Conservation (phyloP, 2,797 vertebrate genomes). For the Sebastiscus albofasciatus region DNA sequence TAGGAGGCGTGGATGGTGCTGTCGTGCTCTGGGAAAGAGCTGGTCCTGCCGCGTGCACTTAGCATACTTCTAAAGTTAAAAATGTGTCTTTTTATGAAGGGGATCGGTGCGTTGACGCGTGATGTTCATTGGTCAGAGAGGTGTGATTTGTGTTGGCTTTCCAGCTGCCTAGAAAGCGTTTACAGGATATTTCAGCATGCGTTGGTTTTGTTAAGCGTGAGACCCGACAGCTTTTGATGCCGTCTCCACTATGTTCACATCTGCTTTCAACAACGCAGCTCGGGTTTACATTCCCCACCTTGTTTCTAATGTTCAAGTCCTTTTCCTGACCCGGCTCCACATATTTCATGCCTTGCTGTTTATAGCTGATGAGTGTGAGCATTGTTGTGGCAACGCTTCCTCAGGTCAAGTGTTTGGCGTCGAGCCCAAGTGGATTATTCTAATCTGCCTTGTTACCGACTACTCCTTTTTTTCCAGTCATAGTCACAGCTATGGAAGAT, state of each 20-base stretch:
- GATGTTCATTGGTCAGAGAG: background rate
- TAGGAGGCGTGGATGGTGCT: background rate
- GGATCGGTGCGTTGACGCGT: background rate
- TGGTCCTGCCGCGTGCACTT: background rate
- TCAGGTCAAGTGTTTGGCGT: conserved; percentile 61
- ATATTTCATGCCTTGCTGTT: conserved; percentile 72
- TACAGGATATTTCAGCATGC: conserved; percentile 2
- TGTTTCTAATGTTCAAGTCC: conserved; percentile 61
- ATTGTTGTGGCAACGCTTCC: conserved; percentile 72
- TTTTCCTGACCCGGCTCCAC: conserved; percentile 60
- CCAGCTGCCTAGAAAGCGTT: background rate
- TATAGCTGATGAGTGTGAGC: conserved; percentile 64
- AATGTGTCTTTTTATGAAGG: conserved; percentile 5
- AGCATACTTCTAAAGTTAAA: conserved; percentile 1
- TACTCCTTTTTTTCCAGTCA: conserved; percentile 38
- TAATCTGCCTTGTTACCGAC: conserved; percentile 59
- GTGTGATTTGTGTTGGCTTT: conserved; percentile 6
- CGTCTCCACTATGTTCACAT: conserved; percentile 34
- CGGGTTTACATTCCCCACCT: conserved; percentile 71
- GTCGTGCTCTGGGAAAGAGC: background rate
- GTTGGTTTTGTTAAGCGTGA: background rate
- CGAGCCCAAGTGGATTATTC: conserved; percentile 57
- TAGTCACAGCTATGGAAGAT: conserved; percentile 35
- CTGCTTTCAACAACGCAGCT: conserved; percentile 48
- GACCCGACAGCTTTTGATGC: conserved; percentile 11